Percentiles rank a stretch among this genome's conserved stretches.
Conservation (phyloP, 2,113 vertebrate species). For the Erythrolamprus reginae region DNA sequence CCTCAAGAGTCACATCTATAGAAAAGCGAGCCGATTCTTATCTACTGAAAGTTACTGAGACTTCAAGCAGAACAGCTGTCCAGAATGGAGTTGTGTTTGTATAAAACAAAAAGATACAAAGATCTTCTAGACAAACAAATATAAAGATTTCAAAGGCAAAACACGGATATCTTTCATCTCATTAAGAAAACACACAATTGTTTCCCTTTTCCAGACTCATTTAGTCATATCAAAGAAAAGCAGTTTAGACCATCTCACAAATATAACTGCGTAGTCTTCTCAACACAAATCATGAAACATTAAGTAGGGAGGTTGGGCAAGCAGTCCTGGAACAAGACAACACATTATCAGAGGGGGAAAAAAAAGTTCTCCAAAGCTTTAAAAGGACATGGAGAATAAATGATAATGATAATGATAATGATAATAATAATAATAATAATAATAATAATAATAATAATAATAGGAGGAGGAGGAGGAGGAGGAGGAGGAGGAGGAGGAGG, state of each 20-base stretch:
- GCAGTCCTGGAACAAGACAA: slow-evolving; percentile 38
- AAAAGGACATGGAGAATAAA: slow-evolving; percentile 53
- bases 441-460: no score
- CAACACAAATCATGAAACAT: slow-evolving; percentile 10
- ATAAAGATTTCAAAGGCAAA: slow-evolving; percentile 64
- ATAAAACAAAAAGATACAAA: slow-evolving; percentile 66
- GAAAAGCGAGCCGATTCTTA: slow-evolving; percentile 46
- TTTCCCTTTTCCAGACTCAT: slow-evolving; percentile 54
- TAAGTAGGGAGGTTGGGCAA: slow-evolving; percentile 13
- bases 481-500: no score
- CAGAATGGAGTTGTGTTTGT: slow-evolving; percentile 63
- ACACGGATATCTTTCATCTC: slow-evolving; percentile 65
- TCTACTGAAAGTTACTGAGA: slow-evolving; percentile 54
- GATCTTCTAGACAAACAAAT: slow-evolving; percentile 65
- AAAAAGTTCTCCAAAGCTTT: slow-evolving; percentile 33
- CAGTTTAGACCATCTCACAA: background rate
- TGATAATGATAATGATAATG: no score
- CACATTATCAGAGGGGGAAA: background rate
- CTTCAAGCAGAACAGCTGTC: slow-evolving; percentile 60
- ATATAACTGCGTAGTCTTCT: slow-evolving; percentile 31
- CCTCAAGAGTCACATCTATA: slow-evolving; percentile 48
- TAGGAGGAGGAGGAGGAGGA: no score
- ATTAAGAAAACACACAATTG: slow-evolving; percentile 61
- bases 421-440: no score
- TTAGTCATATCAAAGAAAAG: slow-evolving; percentile 39